Base-by-base conservation (phyloP, 1,140 invertebrate species). In the Nomia melanderi region DNA sequence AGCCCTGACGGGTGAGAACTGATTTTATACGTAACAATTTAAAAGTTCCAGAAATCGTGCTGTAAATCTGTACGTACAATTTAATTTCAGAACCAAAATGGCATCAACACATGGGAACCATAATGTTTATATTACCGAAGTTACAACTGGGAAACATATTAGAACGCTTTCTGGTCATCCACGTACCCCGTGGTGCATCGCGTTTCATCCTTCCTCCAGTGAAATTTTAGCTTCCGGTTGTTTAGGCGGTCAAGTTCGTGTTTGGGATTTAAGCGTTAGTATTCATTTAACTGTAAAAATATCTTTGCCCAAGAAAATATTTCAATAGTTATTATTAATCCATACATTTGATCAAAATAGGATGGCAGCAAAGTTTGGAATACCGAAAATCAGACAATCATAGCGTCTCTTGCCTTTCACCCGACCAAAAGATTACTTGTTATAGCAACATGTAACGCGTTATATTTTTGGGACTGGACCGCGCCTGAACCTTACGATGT, bases 41-140 rank as follows among this genome's bases (percentile, higher is more conserved):
- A 39, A 71, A 71, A 33, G 29, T 14, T 17, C 1, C 27, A 25
- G 9, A 6, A 29, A 12, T 64, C 20, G n/a, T 50, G 29, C 63
- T 81, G 47, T 33, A 54, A 31, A 69, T 41, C 44, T 17, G 31
- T 57, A 54, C 54, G 53, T 66, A 29, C 4, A 36, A 56, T 82
- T 79, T 9, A 33, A 77, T 86, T 85, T 82, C 83, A 96, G 96
- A 57, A 95, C 94, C 20, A 96, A 96, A 92, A 94, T 98, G 41
- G 97, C 97, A 56, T 98, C 97, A 7, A 97, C 97, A 1, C 97
- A 98, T 93, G 97, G 97, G 33, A 97, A 98, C 91, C 97, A 98
- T 87, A 96, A 96, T 89, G 95, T 98, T n/a, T 97, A 98, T 89
- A 95, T 98, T 17, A 97, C 95, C 59, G 96, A 98, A 86, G 89